Evolutionary conservation across 2,888 invertebrate species (phyloP), one percentile per base, ranked within the genome.

Genomic region (Eurytoma adleriae): DNA sequence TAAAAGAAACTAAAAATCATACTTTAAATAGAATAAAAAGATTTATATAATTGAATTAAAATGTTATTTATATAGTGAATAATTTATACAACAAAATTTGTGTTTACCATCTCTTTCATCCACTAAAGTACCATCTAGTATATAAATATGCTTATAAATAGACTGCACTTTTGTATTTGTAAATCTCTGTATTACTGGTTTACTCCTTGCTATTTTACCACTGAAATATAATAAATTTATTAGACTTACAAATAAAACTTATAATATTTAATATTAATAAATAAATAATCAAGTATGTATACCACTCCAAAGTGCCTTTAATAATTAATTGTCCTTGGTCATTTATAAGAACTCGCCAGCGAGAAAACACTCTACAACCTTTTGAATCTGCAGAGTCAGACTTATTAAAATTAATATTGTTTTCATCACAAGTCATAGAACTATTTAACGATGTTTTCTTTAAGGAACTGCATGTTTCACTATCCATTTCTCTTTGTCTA

Each of bases 311-410:
- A 48, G 71, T 86, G 69, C 90, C 90, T 84, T 87, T 89, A 50
- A 90, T 84, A 56, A 89, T 78, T 10, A 90, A 80, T 20, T 87
- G 81, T 0, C 83, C 83, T 24, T 85, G 78, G 3, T 85, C 80
- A 56, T 88, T 89, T 48, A 90, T 77, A 13, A 84, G 66, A 10
- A 90, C 85, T 79, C 81, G 85, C 90, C 90, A 90, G 12, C 82
- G 83, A 12, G 69, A 79, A 78, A 89, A 89, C 1, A 78, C 66
- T 70, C 84, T 83, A 56, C 68, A 68, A 50, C 3, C 2, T 13
- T 54, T 78, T 50, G 7, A 66, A 30, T 59, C 20, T 57, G 10
- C 24, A 52, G 12, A 61, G 70, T 52, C 27, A 18, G 72, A 72
- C 7, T 10, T 61, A 40, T 4, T 40, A 78, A 77, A 54, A 73